phyloP scores from a whole-genome alignment of 2,113 vertebrate genomes.

The Bucco capensis region DNA sequence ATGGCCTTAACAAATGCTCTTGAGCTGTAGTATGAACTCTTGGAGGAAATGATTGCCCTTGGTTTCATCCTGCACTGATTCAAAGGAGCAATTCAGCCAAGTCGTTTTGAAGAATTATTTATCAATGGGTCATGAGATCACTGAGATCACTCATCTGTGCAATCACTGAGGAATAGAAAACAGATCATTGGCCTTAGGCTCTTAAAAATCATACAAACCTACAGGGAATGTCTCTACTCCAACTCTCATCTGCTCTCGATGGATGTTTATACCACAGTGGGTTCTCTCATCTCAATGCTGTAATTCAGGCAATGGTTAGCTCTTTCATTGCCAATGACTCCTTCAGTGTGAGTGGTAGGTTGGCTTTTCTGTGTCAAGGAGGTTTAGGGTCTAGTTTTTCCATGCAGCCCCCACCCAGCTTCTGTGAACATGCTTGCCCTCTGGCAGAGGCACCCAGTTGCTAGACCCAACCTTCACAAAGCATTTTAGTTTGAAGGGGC shows the following conservation, averaged over 20 bases:
- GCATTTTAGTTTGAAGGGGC: neutral
- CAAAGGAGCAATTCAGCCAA: neutral
- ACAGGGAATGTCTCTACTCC: neutral
- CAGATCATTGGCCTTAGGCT: neutral
- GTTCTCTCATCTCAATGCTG: neutral
- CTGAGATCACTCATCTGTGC: neutral
- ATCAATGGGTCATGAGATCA: constrained; percentile 31
- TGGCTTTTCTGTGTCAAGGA: neutral
- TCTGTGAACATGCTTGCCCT: neutral
- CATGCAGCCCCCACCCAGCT: neutral
- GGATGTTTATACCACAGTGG: constrained; percentile 19
- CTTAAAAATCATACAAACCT: constrained; percentile 38
- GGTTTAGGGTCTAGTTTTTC: neutral
- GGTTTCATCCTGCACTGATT: neutral
- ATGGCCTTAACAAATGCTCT: neutral
- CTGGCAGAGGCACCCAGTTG: neutral
- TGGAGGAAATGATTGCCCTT: neutral
- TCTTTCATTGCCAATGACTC: neutral
- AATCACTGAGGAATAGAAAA: constrained; percentile 6
- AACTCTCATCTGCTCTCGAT: neutral
- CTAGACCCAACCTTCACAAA: neutral
- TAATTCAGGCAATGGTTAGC: neutral
- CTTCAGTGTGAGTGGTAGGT: neutral
- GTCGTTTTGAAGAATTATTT: neutral
- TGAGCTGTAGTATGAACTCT: neutral